Evolutionary conservation across 2,888 invertebrate genomes (phyloP).

Genomic region (Aradus depressus): DNA sequence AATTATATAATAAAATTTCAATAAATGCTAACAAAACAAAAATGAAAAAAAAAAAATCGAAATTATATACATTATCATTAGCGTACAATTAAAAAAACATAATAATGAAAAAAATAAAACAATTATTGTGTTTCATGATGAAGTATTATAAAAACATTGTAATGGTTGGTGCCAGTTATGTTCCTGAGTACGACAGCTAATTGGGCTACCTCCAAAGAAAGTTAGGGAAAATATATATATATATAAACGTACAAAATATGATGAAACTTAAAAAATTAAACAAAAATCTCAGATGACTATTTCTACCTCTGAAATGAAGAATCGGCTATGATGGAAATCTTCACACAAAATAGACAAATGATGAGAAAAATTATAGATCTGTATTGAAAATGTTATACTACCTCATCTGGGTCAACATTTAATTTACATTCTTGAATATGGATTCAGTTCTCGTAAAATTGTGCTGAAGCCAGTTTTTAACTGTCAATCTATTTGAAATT

Average conservation of each 20-base stretch:
- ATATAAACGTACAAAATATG: slow-evolving; percentile 11
- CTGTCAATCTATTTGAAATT: no score
- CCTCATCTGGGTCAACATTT: slow-evolving; percentile 1
- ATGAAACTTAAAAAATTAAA: slow-evolving; percentile 14
- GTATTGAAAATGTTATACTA: slow-evolving; percentile 4
- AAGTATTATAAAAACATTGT: background rate
- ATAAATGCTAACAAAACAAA: no score
- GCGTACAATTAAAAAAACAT: slow-evolving; percentile 19
- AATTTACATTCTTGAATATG: background rate
- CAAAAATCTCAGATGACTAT: slow-evolving; percentile 18
- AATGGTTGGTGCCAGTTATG: slow-evolving; percentile 18
- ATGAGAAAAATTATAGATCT: background rate
- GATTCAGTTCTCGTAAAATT: no score
- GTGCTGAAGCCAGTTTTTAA: no score
- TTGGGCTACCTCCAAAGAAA: slow-evolving; percentile 23
- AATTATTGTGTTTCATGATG: slow-evolving; percentile 4
- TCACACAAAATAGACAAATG: background rate
- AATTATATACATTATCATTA: slow-evolving; percentile 25
- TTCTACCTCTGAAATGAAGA: slow-evolving; percentile 22
- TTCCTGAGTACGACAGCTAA: slow-evolving; percentile 18
- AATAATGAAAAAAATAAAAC: background rate
- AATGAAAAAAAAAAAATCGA: no score
- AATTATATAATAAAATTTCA: no score
- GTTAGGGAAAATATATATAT: slow-evolving; percentile 14
- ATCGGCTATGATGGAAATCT: background rate